Evolutionary conservation across 1,140 invertebrate species (phyloP).

Genomic region (Artemia franciscana): DNA sequence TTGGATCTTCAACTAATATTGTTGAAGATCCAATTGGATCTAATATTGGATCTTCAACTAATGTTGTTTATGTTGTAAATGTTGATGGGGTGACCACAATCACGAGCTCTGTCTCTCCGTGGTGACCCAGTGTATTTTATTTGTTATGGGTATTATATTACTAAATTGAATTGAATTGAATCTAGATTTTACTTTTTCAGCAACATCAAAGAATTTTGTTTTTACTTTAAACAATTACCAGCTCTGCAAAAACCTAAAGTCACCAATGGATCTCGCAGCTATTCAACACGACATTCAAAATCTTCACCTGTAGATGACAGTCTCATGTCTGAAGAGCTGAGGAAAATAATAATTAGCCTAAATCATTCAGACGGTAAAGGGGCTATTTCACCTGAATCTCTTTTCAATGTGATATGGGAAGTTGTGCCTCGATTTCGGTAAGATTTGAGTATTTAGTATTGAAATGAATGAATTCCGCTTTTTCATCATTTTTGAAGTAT

Average conservation of each 20-base stretch:
- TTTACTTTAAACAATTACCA: slow-evolving; percentile 52
- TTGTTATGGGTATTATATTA: no score
- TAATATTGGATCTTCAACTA: no score
- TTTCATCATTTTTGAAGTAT: no score
- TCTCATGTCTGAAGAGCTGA: slow-evolving; percentile 47
- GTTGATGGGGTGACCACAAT: no score
- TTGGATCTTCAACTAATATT: no score
- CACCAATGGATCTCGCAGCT: slow-evolving; percentile 26
- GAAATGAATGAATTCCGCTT: no score
- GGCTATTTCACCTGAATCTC: slow-evolving; percentile 52
- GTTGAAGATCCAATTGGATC: no score
- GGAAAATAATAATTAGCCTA: slow-evolving; percentile 47
- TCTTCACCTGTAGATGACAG: slow-evolving; percentile 31
- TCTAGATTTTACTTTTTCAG: slow-evolving; percentile 24
- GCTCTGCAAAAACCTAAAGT: slow-evolving; percentile 31
- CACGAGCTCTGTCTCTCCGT: no score
- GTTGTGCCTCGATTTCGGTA: slow-evolving; percentile 52
- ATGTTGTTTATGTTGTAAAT: no score
- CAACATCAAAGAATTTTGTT: slow-evolving; percentile 61
- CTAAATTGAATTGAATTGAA: no score
- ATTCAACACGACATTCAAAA: slow-evolving; percentile 33
- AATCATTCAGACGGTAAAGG: slow-evolving; percentile 41
- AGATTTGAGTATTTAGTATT: no score
- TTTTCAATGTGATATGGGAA: slow-evolving; percentile 63
- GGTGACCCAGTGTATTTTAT: no score